These are phyloP conservation scores for Dendroctonus valens DNA, from an alignment of 1,140 invertebrate species.

Conservation along the genomic window DNA sequence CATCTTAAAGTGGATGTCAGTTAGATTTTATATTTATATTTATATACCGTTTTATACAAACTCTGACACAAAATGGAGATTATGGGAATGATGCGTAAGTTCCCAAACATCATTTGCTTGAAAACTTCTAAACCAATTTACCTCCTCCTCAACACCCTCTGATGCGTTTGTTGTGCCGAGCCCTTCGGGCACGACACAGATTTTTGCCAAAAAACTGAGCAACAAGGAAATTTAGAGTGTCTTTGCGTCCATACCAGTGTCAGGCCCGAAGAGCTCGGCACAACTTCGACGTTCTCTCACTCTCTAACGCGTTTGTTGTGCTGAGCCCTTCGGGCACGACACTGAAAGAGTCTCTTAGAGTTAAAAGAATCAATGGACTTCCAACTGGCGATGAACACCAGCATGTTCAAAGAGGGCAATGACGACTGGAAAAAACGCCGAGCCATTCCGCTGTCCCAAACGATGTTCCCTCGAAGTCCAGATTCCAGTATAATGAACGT, in stretches of 20 bases:
- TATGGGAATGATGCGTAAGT: constrained; percentile 7
- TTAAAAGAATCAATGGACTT: constrained; percentile 20
- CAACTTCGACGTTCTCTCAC: too few species aligned
- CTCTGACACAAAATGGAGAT: constrained; percentile 5
- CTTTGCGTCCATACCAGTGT: too few species aligned
- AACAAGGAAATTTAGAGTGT: too few species aligned
- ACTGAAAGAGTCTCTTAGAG: background rate
- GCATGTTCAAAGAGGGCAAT: constrained; percentile 16
- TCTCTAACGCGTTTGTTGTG: too few species aligned
- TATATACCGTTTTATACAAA: too few species aligned
- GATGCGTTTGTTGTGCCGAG: too few species aligned
- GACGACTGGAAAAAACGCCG: constrained; percentile 35
- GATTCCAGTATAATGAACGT: background rate
- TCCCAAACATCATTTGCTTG: too few species aligned
- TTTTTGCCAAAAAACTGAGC: background rate
- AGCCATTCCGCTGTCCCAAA: constrained; percentile 21
- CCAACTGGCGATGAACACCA: constrained; percentile 13
- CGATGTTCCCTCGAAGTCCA: background rate
- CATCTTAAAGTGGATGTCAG: too few species aligned
- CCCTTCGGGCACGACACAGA: background rate
- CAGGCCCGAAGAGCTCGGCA: too few species aligned
- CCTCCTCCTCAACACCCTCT: too few species aligned
- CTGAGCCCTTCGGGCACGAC: too few species aligned
- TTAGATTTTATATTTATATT: too few species aligned
- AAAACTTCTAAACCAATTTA: background rate